Conservation (phyloP, 2,888 invertebrate species). For the Alentia gelatinosa region DNA sequence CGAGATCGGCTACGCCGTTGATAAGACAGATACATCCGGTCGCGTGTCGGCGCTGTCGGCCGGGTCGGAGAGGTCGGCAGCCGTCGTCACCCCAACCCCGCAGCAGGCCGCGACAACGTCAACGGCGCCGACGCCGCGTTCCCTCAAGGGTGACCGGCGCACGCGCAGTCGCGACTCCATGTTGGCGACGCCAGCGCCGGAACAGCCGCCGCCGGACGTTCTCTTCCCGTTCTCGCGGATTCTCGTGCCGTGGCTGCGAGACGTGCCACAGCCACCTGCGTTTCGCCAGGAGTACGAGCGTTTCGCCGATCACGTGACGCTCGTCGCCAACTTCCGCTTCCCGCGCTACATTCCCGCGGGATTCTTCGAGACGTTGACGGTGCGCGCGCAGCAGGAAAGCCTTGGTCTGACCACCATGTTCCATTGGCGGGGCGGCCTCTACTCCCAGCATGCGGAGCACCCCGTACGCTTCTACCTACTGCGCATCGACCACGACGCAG, state of each 20-base stretch:
- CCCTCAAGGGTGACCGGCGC: not conserved
- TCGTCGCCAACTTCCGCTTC: conserved; percentile 67
- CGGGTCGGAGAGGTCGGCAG: not conserved
- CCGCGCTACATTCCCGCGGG: conserved; percentile 77
- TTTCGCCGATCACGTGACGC: conserved; percentile 62
- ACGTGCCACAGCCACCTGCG: conserved; percentile 67
- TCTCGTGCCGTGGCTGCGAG: conserved; percentile 74
- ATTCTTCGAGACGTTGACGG: conserved; percentile 74
- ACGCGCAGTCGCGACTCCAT: conserved; percentile 61
- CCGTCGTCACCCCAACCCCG: not conserved
- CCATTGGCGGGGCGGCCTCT: conserved; percentile 75
- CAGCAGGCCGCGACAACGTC: not conserved
- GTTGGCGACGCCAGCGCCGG: conserved; percentile 64
- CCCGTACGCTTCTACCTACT: conserved; percentile 57
- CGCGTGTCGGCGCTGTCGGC: conserved; percentile 16
- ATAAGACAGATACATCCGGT: not conserved
- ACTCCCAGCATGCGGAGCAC: conserved; percentile 69
- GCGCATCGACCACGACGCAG: conserved; percentile 57
- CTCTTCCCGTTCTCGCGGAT: conserved; percentile 64
- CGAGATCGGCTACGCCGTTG: conserved; percentile 73
- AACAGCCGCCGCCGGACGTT: not conserved
- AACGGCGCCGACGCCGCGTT: not conserved
- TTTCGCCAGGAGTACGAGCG: conserved; percentile 67
- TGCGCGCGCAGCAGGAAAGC: conserved; percentile 68
- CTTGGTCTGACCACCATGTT: conserved; percentile 69